Base-by-base conservation (phyloP, 2,888 invertebrate species). In the Pelosia muscerda region DNA sequence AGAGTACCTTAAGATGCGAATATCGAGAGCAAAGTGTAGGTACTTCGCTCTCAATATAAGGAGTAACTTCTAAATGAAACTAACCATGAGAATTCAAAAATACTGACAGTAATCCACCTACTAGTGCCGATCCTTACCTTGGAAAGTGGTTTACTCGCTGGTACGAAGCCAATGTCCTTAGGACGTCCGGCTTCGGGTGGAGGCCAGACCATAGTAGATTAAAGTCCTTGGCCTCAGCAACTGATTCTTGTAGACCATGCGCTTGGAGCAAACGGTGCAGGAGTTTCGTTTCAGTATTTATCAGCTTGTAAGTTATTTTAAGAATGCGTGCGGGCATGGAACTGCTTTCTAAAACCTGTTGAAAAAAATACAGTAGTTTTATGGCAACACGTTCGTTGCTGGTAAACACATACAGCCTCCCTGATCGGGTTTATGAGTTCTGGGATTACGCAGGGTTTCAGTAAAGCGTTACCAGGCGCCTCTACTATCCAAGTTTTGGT, bases 91-190 rank as follows among this genome's bases (percentile, higher is more conserved):
- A 19, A 73, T 69, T 68, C 63, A 74, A 76, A 59, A 76, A 78
- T 74, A 78, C 72, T 76, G 82, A 77, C 82, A 81, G 78, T 77
- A 82, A 74, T 76, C 70, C 76, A 66, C 69, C 34, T 68, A 66
- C 8, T n/a, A 8, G 15, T 15, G 6, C 6, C 1, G 76, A 19
- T 55, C 13, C 86, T 88, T 86, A 97, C 97, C 97, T 96, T 10
- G 99, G 99, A 90, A 99, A 99, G 92, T 99, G 99, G 90, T 99
- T 99, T 69, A 99, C 97, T 84, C 98, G 96, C 92, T 99, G 99
- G 90, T 98, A 97, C n/a, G 97, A 96, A 60, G 97, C 96, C 81
- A 99, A 91, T 61, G 97, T 96, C 76, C 98, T 95, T 66, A 99
- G 94, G 22, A 97, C 96, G 83, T 98, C 98, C 31, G 98, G 98